Conservation (phyloP, 2,888 invertebrate genomes). For the Lochmaea capreae region DNA sequence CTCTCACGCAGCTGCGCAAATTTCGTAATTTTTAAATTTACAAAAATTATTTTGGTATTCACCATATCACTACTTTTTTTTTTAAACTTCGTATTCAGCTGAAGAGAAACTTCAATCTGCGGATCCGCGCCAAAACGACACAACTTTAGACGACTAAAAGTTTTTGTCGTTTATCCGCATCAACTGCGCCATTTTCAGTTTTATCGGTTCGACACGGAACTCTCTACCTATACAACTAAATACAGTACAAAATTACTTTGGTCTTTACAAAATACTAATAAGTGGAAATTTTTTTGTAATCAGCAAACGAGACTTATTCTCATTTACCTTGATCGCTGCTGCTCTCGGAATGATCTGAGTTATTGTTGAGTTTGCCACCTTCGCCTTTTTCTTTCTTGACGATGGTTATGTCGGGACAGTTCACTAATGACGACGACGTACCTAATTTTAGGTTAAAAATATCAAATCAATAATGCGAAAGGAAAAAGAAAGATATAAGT, state of each 20-base stretch:
- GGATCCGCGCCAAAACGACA: background rate
- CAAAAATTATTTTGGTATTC: slow-evolving; percentile 60
- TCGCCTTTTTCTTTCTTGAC: slow-evolving; percentile 70
- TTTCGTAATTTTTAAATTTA: slow-evolving; percentile 31
- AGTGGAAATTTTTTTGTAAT: slow-evolving; percentile 59
- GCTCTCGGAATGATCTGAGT: slow-evolving; percentile 65
- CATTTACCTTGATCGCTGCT: slow-evolving; percentile 60
- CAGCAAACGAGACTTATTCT: slow-evolving; percentile 51
- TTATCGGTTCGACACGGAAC: background rate
- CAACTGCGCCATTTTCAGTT: slow-evolving; percentile 2
- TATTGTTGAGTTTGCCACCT: slow-evolving; percentile 63
- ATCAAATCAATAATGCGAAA: background rate
- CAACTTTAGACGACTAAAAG: background rate
- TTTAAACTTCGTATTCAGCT: slow-evolving; percentile 38
- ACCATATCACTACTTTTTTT: slow-evolving; percentile 54
- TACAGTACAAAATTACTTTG: slow-evolving; percentile 65
- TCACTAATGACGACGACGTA: slow-evolving; percentile 64
- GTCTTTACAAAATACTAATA: slow-evolving; percentile 67
- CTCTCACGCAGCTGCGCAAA: slow-evolving; percentile 23
- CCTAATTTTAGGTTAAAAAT: slow-evolving; percentile 5
- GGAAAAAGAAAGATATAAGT: too few species aligned
- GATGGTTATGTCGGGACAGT: slow-evolving; percentile 72
- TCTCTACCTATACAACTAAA: slow-evolving; percentile 43
- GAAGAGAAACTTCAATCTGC: slow-evolving; percentile 34
- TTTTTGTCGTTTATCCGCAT: background rate